Conservation (phyloP, 2,113 vertebrate genomes). For the Trinectes maculatus region DNA sequence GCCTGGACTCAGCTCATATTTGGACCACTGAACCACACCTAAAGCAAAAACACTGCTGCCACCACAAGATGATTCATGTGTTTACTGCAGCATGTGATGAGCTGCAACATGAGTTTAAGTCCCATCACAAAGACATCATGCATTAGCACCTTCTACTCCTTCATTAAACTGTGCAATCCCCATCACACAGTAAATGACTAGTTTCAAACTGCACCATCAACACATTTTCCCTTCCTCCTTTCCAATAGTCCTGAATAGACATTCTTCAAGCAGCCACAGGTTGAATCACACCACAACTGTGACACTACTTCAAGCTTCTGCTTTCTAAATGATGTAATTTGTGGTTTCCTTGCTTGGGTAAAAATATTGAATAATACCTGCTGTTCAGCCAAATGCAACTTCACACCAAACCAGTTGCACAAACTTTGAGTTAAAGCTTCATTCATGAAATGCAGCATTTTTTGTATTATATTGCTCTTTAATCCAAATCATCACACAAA, state of each 20-base stretch:
- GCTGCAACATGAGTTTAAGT: conserved; percentile 21
- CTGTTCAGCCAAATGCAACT: too few relatives aligned
- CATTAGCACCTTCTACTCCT: conserved; percentile 37
- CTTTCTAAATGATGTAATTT: conserved; percentile 4
- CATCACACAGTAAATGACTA: conserved; percentile 55
- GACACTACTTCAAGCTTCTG: not conserved
- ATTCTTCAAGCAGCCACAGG: not conserved
- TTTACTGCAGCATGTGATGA: conserved; percentile 11
- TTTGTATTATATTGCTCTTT: not conserved
- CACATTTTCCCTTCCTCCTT: conserved; percentile 40
- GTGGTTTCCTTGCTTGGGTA: too few relatives aligned
- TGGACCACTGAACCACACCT: not conserved
- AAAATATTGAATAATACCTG: not conserved
- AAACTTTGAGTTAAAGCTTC: not conserved
- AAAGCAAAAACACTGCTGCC: not conserved
- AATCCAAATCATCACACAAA: not conserved
- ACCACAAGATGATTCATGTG: conserved; percentile 6
- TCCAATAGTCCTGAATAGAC: conserved; percentile 9
- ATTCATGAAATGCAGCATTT: not conserved
- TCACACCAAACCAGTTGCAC: too few relatives aligned
- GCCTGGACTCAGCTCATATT: conserved; percentile 1
- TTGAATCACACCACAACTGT: conserved; percentile 1
- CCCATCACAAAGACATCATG: conserved; percentile 21
- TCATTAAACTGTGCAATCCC: conserved; percentile 52
- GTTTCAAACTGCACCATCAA: conserved; percentile 50